A percentile compares a stretch with the other conserved stretches of the same genome.
Conservation (phyloP, 2,113 vertebrate species). For the Halichoerus grypus region DNA sequence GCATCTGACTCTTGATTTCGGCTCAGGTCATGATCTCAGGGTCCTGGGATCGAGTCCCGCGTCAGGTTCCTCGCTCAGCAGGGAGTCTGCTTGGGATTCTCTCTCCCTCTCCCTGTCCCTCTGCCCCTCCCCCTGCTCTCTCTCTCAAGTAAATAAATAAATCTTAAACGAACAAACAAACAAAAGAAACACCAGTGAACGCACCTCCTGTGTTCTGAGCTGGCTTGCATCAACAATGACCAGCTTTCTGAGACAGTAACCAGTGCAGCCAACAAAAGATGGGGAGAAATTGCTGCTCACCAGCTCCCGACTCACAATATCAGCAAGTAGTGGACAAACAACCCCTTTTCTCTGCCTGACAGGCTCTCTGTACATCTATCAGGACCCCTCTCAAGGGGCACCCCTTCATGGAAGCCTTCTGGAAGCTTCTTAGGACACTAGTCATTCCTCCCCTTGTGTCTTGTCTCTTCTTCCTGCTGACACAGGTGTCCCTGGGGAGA, state of each 20-base stretch:
- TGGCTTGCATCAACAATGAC: accelerated
- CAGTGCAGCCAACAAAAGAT: background rate
- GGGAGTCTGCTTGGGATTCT: background rate
- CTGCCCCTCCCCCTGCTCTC: background rate
- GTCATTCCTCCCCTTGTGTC: background rate
- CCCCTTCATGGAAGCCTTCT: background rate
- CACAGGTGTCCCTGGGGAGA: background rate
- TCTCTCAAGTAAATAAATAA: background rate
- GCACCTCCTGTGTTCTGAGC: background rate
- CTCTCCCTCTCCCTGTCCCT: background rate
- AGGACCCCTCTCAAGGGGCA: background rate
- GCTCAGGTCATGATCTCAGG: background rate
- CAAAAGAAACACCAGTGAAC: background rate
- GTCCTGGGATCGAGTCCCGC: background rate
- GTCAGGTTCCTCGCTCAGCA: background rate
- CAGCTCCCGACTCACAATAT: background rate
- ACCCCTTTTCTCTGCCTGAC: background rate
- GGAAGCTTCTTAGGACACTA: background rate
- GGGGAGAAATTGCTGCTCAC: too few species aligned
- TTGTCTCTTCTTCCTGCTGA: background rate
- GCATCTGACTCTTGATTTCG: background rate
- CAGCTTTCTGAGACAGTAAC: background rate
- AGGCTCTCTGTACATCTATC: background rate
- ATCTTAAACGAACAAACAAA: background rate
- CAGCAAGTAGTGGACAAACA: background rate